Evolutionary conservation across 2,888 invertebrate species (phyloP).

Genomic region (Cancer borealis): DNA sequence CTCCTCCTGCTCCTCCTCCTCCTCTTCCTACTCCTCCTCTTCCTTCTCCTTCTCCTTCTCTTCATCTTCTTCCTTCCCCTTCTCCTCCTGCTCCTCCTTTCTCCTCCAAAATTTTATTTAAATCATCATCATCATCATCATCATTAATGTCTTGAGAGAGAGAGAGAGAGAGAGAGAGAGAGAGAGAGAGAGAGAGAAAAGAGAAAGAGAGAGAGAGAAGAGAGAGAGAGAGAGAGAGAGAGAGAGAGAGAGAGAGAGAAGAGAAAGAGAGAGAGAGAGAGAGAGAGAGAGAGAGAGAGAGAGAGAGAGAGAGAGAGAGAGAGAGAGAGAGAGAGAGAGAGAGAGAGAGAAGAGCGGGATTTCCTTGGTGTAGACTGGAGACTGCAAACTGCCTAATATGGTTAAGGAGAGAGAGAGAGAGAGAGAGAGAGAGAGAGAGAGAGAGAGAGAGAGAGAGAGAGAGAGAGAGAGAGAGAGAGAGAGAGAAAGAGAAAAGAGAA

Average conservation of each 20-base stretch:
- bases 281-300: too few relatives aligned
- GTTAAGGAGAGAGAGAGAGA: not conserved
- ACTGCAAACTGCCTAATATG: not conserved
- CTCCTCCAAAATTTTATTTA: too few relatives aligned
- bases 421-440: too few relatives aligned
- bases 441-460: too few relatives aligned
- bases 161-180: not conserved
- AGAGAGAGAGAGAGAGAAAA: not conserved
- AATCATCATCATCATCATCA: too few relatives aligned
- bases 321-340: not conserved
- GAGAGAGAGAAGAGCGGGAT: not conserved
- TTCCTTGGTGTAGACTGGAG: not conserved
- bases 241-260: slow-evolving; percentile 3
- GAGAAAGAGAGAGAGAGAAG: too few relatives aligned
- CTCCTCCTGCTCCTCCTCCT: too few relatives aligned
- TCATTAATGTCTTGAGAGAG: too few relatives aligned
- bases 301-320: too few relatives aligned
- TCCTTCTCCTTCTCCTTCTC: not conserved
- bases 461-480: too few relatives aligned
- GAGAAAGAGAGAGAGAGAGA: not conserved
- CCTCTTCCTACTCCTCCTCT: not conserved
- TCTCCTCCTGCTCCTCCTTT: not conserved
- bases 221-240: too few relatives aligned
- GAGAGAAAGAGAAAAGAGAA: too few relatives aligned
- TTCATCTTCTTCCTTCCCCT: not conserved